Percentiles rank a stretch among this genome's conserved stretches.
These are phyloP conservation scores for Orthosia gracilis DNA, from an alignment of 2,888 invertebrate genomes.

Conservation along the genomic window DNA sequence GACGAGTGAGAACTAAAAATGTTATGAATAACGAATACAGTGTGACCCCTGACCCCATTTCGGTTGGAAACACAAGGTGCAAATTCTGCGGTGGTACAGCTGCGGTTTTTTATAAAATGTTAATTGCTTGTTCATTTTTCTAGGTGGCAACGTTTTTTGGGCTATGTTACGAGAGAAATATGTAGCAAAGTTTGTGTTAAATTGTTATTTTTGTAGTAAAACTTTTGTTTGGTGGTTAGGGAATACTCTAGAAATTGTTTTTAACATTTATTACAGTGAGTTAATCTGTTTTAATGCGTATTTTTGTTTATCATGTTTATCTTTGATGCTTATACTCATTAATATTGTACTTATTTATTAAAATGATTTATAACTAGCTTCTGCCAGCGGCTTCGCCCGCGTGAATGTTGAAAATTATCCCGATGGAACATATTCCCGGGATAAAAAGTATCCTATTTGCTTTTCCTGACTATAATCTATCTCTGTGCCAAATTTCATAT, in stretches of 20 bases:
- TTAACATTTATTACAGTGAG: not conserved
- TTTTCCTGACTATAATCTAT: too few relatives aligned
- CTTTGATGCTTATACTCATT: too few relatives aligned
- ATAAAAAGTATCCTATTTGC: too few relatives aligned
- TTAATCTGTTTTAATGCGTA: not conserved
- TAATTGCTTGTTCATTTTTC: slow-evolving; percentile 58
- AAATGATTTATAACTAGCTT: too few relatives aligned
- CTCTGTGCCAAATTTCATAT: too few relatives aligned
- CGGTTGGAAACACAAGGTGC: slow-evolving; percentile 60
- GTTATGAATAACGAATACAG: slow-evolving; percentile 68
- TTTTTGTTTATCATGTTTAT: not conserved
- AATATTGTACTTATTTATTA: too few relatives aligned
- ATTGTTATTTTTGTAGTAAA: slow-evolving; percentile 45
- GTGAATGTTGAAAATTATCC: too few relatives aligned
- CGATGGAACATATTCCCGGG: too few relatives aligned
- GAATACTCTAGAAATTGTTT: slow-evolving; percentile 1
- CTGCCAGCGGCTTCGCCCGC: too few relatives aligned
- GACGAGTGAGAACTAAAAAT: slow-evolving; percentile 74
- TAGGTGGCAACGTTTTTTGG: slow-evolving; percentile 29
- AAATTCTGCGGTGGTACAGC: slow-evolving; percentile 46
- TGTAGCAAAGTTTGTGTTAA: slow-evolving; percentile 26
- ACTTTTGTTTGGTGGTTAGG: slow-evolving; percentile 7
- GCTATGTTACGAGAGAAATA: slow-evolving; percentile 27
- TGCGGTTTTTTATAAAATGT: slow-evolving; percentile 49
- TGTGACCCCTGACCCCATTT: slow-evolving; percentile 72